These are phyloP conservation scores for Eumerus sabulonum DNA, from an alignment of 2,888 invertebrate genomes.

Conservation along the genomic window DNA sequence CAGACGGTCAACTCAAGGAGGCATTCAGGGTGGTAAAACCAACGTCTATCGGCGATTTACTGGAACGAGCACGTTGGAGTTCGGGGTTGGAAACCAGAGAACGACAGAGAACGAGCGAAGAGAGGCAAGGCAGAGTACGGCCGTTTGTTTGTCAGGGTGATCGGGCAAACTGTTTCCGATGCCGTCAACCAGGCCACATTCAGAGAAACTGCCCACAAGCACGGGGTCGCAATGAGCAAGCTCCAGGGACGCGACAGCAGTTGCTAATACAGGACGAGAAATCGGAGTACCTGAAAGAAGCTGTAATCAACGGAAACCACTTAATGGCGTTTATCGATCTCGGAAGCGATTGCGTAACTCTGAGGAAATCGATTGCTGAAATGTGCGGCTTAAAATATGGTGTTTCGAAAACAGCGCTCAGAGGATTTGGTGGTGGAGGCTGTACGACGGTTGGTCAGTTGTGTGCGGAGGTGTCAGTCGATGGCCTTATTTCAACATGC, in stretches of 20 bases:
- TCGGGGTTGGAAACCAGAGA: constrained; percentile 1
- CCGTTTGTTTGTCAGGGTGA: background rate
- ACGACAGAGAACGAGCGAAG: background rate
- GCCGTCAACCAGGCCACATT: constrained; percentile 9
- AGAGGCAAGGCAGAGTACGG: background rate
- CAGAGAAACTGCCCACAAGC: constrained; percentile 13
- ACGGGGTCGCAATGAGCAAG: background rate
- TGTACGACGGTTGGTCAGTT: constrained; percentile 5
- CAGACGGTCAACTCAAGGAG: constrained; percentile 8
- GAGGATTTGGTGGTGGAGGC: constrained; percentile 16
- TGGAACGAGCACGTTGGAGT: constrained; percentile 12
- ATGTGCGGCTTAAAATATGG: background rate
- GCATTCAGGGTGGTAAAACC: constrained; percentile 1
- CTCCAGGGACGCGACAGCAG: no score
- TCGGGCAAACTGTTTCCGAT: background rate
- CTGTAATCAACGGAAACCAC: no score
- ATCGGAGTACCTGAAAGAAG: background rate
- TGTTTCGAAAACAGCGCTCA: background rate
- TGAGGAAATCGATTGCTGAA: constrained; percentile 9
- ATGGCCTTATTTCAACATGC: background rate
- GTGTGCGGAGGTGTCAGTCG: constrained; percentile 6
- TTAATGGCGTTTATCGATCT: constrained; percentile 1
- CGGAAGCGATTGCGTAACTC: constrained; percentile 19
- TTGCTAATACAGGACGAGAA: no score
- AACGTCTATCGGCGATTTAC: background rate